Percentiles rank a stretch among this genome's conserved stretches.
Conservation (phyloP, 2,797 vertebrate species). For the Protosalanx chinensis region DNA sequence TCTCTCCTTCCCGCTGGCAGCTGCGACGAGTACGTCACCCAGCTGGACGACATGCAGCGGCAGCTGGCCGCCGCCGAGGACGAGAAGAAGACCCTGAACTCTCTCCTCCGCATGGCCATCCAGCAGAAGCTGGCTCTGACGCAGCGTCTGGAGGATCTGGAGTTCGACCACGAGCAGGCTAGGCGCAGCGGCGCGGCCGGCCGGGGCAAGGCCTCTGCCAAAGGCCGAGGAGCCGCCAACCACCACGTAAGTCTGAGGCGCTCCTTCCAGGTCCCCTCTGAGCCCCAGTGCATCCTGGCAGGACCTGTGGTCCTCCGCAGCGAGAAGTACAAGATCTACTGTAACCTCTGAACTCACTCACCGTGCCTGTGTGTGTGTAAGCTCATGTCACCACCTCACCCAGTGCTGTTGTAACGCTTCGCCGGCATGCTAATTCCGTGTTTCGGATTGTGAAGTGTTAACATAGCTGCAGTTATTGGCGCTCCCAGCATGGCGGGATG, state of each 20-base stretch:
- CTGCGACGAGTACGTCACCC: slow-evolving; percentile 95
- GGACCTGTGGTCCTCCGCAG: slow-evolving; percentile 72
- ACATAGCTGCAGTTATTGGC: neutral
- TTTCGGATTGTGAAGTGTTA: too few species aligned
- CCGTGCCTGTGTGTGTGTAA: slow-evolving; percentile 2
- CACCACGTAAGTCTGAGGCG: slow-evolving; percentile 86
- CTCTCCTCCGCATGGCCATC: slow-evolving; percentile 97
- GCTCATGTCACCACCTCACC: slow-evolving; percentile 17
- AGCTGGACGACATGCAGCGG: slow-evolving; percentile 97
- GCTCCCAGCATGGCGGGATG: neutral
- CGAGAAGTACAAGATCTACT: slow-evolving; percentile 80
- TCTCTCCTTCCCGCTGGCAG: slow-evolving; percentile 55
- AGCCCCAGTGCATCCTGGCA: slow-evolving; percentile 52
- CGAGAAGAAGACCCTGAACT: slow-evolving; percentile 98
- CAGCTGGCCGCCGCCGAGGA: slow-evolving; percentile 94
- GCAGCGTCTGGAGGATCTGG: slow-evolving; percentile 93
- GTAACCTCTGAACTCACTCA: slow-evolving; percentile 50
- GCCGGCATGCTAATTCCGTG: neutral
- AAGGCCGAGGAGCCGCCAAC: slow-evolving; percentile 71
- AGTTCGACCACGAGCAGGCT: slow-evolving; percentile 94
- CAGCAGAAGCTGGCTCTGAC: slow-evolving; percentile 98
- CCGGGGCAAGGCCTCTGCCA: slow-evolving; percentile 65
- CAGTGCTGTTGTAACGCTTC: slow-evolving; percentile 17
- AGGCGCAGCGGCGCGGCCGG: slow-evolving; percentile 61
- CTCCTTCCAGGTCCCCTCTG: slow-evolving; percentile 63